Evolutionary conservation across 2,888 invertebrate genomes (phyloP), one percentile per base, ranked within the genome.

Genomic region (Eulithis prunata): DNA sequence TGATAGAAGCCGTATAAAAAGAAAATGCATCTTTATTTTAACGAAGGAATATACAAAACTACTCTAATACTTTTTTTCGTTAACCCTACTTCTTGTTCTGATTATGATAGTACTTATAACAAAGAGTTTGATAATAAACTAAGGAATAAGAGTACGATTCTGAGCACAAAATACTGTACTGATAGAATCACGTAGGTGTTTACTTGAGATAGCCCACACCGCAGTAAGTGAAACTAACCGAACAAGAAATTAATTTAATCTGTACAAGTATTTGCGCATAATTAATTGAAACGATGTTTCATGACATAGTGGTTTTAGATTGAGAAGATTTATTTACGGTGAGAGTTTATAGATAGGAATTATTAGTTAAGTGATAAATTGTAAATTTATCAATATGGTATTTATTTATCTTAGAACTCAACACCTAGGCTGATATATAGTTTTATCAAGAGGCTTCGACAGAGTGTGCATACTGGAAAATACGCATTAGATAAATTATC

Each of bases 261-360:
- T 61, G 57, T 61, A 62, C 67, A 64, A 60, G 63, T 64, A 61
- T 68, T 68, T 64, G 64, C 61, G 36, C 38, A 51, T 66, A 68
- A 68, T 71, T 70, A 68, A 66, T 63, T 63, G 63, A 71, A 71
- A 60, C 66, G 66, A 68, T 68, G 66, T 66, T 61, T 51, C 59
- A 57, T 66, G 66, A 71, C 63, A 62, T 62, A 68, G 64, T 68
- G 68, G 63, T 43, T 64, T 59, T 59, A 64, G 66, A 66, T 68
- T 62, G 56, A 55, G 59, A 62, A 59, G 66, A 68, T 68, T 68
- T 68, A 70, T 68, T 66, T 68, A 66, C 55, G 51, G 64, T 47
- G 66, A 66, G 68, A 70, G 62, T 49, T 64, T 56, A n/a, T 47
- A 61, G 66, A 64, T 66, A 66, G 38, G 46, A 64, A 61, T 66